These are phyloP conservation scores for Cephalopterus ornatus DNA, from an alignment of 2,113 vertebrate genomes.

Conservation along the genomic window DNA sequence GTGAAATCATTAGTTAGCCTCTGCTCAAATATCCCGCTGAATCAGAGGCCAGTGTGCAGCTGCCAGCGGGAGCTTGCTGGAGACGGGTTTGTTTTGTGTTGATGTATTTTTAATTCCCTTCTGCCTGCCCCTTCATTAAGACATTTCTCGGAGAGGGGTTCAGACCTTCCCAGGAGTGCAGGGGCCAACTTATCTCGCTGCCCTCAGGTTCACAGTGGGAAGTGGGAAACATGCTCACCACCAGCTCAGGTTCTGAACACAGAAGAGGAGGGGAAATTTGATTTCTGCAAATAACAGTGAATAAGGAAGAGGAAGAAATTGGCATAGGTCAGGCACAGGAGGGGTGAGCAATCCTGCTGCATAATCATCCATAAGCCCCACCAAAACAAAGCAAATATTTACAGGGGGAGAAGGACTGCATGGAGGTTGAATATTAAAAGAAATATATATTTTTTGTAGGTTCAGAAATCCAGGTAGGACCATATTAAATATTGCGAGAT, in stretches of 20 bases:
- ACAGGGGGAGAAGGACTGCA: not conserved
- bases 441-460: not conserved
- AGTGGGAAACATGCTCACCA: not conserved
- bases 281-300: not conserved
- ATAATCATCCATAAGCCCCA: not conserved
- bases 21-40: not conserved
- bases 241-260: fast-evolving
- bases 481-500: not conserved
- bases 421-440: not conserved
- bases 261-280: not conserved
- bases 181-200: not conserved
- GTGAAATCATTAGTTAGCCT: not conserved
- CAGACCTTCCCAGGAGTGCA: not conserved
- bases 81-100: not conserved
- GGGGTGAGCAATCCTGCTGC: not conserved
- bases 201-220: fast-evolving
- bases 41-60: not conserved
- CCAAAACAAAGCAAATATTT: not conserved
- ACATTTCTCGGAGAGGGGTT: not conserved
- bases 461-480: not conserved
- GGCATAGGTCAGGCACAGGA: not conserved
- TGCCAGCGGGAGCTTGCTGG: not conserved
- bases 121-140: not conserved
- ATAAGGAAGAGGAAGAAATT: not conserved
- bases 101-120: not conserved